Percentiles rank a stretch among this genome's conserved stretches.
Evolutionary conservation across 2,797 vertebrate genomes (phyloP).

Genomic region (Acropternis orthonyx): DNA sequence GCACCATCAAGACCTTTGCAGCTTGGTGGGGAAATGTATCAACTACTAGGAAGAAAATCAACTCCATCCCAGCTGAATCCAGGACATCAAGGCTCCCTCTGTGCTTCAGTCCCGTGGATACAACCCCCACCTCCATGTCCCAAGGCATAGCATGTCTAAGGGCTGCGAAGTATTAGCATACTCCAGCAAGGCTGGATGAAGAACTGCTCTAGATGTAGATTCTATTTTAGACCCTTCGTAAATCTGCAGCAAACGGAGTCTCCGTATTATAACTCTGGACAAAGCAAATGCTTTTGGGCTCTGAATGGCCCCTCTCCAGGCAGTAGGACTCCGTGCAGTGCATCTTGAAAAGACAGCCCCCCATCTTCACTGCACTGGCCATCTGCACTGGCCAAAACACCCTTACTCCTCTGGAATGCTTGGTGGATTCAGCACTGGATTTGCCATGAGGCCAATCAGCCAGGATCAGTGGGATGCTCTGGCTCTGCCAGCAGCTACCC

Average conservation of each 20-base stretch:
- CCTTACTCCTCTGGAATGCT: accelerated
- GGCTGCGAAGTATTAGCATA: neutral
- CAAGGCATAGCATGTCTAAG: neutral
- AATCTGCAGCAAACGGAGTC: neutral
- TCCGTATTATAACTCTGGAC: neutral
- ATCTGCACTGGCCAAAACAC: neutral
- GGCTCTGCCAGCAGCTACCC: neutral
- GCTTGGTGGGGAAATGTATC: neutral
- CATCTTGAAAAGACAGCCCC: neutral
- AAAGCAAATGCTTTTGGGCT: neutral
- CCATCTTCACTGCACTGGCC: neutral
- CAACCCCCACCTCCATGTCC: neutral
- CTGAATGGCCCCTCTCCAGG: neutral
- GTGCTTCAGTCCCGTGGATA: neutral
- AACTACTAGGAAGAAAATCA: neutral
- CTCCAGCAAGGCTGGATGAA: neutral
- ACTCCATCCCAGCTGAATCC: neutral
- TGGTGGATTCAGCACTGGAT: neutral
- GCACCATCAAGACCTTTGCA: neutral
- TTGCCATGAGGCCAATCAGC: neutral
- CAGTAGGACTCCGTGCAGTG: neutral
- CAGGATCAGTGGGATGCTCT: neutral
- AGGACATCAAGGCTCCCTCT: neutral
- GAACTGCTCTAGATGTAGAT: neutral
- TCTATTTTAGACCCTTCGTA: neutral